Evolutionary conservation across 2,797 vertebrate genomes (phyloP).

Genomic region (Perodicticus potto): DNA sequence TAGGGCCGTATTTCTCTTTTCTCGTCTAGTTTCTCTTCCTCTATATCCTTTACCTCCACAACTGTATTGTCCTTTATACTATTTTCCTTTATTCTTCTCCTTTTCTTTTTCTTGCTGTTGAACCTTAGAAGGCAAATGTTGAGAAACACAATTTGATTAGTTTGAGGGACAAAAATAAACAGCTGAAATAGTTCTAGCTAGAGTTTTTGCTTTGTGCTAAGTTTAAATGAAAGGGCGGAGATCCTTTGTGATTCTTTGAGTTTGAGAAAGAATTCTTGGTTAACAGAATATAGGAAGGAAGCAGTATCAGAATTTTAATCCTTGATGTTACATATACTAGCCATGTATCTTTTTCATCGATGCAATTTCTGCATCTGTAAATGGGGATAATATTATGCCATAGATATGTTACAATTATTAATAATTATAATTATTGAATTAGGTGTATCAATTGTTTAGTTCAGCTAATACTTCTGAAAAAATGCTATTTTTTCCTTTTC

Average conservation of each 20-base stretch:
- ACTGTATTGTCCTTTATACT: background rate
- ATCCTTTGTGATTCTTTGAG: constrained; percentile 21
- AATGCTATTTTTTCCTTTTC: background rate
- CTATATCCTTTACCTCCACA: background rate
- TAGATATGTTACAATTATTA: background rate
- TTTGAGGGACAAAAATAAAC: background rate
- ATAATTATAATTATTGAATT: background rate
- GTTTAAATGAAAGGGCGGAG: background rate
- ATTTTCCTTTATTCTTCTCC: background rate
- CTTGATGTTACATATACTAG: background rate
- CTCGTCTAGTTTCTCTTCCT: background rate
- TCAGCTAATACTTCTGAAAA: constrained; percentile 5
- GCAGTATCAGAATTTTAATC: background rate
- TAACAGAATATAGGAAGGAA: background rate
- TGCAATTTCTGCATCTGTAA: background rate
- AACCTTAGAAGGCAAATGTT: background rate
- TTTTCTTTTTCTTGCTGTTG: background rate
- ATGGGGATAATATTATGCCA: background rate
- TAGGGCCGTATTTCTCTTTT: background rate
- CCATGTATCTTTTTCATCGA: background rate
- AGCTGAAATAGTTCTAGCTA: background rate
- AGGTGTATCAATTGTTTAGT: background rate
- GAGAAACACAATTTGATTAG: background rate
- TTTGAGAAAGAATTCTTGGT: background rate
- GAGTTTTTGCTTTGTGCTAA: constrained; percentile 11